Evolutionary conservation across 2,797 vertebrate species (phyloP).

Genomic region (Benthosema pterotum): DNA sequence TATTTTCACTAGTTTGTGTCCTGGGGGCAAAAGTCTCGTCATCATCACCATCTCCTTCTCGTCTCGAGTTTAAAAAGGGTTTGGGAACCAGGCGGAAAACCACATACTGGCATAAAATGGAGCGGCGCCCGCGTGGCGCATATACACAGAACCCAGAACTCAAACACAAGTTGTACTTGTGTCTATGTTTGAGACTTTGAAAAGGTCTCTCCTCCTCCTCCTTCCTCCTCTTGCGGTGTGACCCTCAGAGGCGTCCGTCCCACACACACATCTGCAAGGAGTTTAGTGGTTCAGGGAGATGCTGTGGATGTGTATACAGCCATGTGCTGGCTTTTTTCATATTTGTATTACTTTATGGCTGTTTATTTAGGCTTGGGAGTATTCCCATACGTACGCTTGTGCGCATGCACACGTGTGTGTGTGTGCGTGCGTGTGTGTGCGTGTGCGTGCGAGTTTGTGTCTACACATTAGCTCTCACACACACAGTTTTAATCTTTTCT

Average conservation of each 20-base stretch:
- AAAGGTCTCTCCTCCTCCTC: slow-evolving; percentile 26
- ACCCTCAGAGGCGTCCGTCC: slow-evolving; percentile 12
- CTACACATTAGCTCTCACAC: too few relatives aligned
- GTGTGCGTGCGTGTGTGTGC: slow-evolving; percentile 15
- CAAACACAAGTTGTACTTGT: too few relatives aligned
- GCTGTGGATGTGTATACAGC: slow-evolving; percentile 19
- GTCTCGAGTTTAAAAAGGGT: too few relatives aligned
- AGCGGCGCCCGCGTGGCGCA: too few relatives aligned
- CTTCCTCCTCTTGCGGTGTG: slow-evolving; percentile 43
- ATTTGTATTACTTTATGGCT: slow-evolving; percentile 21
- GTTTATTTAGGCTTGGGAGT: slow-evolving; percentile 27
- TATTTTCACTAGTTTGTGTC: too few relatives aligned
- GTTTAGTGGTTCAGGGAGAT: slow-evolving; percentile 23
- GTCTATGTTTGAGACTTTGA: background rate
- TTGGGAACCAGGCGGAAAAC: too few relatives aligned
- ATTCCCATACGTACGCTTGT: too few relatives aligned
- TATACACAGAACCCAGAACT: too few relatives aligned
- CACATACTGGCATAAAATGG: too few relatives aligned
- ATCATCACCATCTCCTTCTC: too few relatives aligned
- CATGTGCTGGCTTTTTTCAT: slow-evolving; percentile 19
- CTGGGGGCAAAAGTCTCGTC: too few relatives aligned
- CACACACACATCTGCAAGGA: slow-evolving; percentile 47
- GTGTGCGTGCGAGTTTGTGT: background rate
- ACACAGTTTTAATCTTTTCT: too few relatives aligned
- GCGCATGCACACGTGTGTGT: slow-evolving; percentile 50